Evolutionary conservation across 1,140 invertebrate species (phyloP).

Genomic region (Marisa cornuarietis): DNA sequence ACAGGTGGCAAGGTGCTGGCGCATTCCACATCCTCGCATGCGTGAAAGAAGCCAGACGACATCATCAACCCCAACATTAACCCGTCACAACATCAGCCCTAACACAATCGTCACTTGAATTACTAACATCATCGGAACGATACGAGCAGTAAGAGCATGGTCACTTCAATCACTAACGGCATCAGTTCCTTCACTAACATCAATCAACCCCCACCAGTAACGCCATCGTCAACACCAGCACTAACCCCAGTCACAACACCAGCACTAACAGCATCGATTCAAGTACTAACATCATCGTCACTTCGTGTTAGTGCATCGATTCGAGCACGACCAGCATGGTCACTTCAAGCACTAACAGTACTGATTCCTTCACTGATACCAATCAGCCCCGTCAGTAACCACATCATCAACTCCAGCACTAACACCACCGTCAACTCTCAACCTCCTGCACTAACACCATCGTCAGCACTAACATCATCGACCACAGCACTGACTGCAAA

Average conservation of each 20-base stretch:
- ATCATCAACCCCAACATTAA: slow-evolving; percentile 1
- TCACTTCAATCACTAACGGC: neutral
- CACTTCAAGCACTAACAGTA: neutral
- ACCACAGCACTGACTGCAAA: neutral
- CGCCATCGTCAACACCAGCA: neutral
- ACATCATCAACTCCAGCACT: slow-evolving; percentile 1
- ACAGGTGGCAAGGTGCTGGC: neutral
- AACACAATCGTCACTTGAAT: neutral
- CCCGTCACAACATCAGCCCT: neutral
- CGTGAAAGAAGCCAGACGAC: neutral
- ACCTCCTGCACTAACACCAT: slow-evolving; percentile 9
- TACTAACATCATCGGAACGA: neutral
- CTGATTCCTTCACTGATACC: neutral
- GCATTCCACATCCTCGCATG: neutral
- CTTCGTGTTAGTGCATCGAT: no score
- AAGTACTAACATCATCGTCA: slow-evolving; percentile 6
- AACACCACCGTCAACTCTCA: slow-evolving; percentile 2
- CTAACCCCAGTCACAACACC: neutral
- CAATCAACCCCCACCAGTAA: slow-evolving; percentile 10
- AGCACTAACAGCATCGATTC: neutral
- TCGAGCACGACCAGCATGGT: neutral
- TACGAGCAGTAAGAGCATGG: neutral
- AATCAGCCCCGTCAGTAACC: neutral
- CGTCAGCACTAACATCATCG: slow-evolving; percentile 16
- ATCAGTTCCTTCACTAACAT: neutral